phyloP scores from a whole-genome alignment of 2,888 invertebrate species.

The Brachyopa scutellaris region DNA sequence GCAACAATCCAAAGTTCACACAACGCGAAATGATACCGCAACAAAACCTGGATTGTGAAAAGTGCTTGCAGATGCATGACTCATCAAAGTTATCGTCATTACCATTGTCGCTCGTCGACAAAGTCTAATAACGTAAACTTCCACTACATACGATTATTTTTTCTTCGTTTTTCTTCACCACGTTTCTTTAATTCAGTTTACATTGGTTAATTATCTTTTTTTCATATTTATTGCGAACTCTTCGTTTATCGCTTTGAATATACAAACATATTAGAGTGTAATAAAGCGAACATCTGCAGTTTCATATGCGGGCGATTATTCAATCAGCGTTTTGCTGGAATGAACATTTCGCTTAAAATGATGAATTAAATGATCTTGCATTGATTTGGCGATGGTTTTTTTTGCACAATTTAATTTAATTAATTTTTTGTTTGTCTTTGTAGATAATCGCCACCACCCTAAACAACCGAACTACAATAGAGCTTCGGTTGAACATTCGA shows the following conservation, averaged over 20 bases:
- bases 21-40: not conserved
- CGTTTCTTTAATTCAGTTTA: conserved; percentile 1
- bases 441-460: conserved; percentile 42
- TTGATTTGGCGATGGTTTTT: not conserved
- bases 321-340: conserved; percentile 22
- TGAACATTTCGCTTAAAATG: not conserved
- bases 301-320: not conserved
- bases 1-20: conserved; percentile 23
- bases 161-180: not conserved
- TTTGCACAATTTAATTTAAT: not conserved
- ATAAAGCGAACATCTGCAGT: not conserved
- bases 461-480: conserved; percentile 48
- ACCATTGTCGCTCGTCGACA: no score
- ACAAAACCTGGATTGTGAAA: conserved; percentile 1
- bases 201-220: not conserved
- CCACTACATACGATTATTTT: not conserved
- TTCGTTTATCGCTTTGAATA: conserved; percentile 20
- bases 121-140: not conserved
- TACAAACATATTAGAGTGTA: no score
- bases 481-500: conserved; percentile 82
- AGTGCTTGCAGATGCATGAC: not conserved
- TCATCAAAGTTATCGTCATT: conserved; percentile 3
- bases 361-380: not conserved
- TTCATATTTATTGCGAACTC: not conserved
- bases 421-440: not conserved